Conservation (phyloP, 1,140 invertebrate genomes). For the Arion vulgaris region DNA sequence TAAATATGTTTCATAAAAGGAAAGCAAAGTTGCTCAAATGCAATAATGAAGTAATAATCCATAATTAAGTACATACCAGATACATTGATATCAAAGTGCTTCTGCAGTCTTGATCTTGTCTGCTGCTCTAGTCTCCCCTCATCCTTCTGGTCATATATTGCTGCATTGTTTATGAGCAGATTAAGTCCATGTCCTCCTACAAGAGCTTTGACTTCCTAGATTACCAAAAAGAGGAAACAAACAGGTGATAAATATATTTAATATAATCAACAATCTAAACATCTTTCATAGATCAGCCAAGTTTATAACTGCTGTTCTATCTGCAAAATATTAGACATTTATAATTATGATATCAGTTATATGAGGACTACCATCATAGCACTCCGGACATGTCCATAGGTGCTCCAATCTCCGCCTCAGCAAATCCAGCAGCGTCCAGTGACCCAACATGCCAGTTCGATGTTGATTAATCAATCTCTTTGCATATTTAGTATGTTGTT, state of each 20-base stretch:
- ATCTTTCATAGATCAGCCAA: background rate
- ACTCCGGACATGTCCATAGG: no score
- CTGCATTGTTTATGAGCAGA: conserved; percentile 51
- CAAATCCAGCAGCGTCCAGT: no score
- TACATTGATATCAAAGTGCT: conserved; percentile 47
- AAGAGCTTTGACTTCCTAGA: conserved; percentile 6
- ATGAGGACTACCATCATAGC: no score
- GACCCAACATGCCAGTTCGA: no score
- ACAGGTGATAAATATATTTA: background rate
- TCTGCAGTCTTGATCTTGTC: conserved; percentile 30
- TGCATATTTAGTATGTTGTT: no score
- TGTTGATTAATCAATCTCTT: no score
- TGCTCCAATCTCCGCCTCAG: no score
- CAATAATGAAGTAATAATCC: background rate
- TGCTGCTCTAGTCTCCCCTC: conserved; percentile 35
- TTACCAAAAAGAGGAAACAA: background rate
- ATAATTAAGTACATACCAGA: conserved; percentile 25
- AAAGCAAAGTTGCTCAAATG: background rate
- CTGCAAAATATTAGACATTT: no score
- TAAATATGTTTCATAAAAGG: no score
- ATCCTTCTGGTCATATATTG: conserved; percentile 38
- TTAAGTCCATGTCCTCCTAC: conserved; percentile 44
- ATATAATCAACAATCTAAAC: background rate
- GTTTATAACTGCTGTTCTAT: no score
- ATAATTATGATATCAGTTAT: no score